Percentiles rank a stretch among this genome's conserved stretches.
Evolutionary conservation across 2,888 invertebrate species (phyloP).

Genomic region (Temnothorax unifasciatus): DNA sequence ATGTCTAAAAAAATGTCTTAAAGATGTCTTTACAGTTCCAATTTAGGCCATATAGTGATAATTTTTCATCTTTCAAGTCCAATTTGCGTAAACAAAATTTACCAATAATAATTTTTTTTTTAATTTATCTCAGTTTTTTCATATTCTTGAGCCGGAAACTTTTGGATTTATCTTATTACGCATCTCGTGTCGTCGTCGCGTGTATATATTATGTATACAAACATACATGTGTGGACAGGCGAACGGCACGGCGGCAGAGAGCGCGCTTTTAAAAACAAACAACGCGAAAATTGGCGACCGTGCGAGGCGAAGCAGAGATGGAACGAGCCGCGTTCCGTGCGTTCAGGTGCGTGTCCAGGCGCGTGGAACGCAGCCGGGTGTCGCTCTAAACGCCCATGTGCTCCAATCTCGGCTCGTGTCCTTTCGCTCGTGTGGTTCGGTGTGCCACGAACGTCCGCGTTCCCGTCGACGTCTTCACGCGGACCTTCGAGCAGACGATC

Average conservation of each 20-base stretch:
- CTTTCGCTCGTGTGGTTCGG: slow-evolving; percentile 32
- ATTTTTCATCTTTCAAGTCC: background rate
- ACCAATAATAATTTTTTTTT: background rate
- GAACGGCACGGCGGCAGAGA: background rate
- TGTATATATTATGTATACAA: background rate
- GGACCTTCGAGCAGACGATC: background rate
- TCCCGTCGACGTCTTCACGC: background rate
- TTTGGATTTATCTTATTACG: background rate
- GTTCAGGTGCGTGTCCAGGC: background rate
- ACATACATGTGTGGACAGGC: background rate
- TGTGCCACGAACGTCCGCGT: background rate
- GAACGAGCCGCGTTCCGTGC: slow-evolving; percentile 65
- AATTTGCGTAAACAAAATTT: background rate
- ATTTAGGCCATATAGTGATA: background rate
- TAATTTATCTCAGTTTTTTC: background rate
- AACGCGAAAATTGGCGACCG: slow-evolving; percentile 56
- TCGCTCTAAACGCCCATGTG: slow-evolving; percentile 66
- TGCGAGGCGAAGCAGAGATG: slow-evolving; percentile 57
- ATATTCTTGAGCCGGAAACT: background rate
- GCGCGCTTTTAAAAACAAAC: slow-evolving; percentile 71
- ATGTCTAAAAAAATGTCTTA: no score
- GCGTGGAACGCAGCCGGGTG: slow-evolving; percentile 64
- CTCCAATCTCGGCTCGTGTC: slow-evolving; percentile 52
- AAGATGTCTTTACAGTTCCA: no score
- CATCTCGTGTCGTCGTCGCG: no score